Conservation (phyloP, 2,113 vertebrate genomes). For the Pelodiscus sinensis region DNA sequence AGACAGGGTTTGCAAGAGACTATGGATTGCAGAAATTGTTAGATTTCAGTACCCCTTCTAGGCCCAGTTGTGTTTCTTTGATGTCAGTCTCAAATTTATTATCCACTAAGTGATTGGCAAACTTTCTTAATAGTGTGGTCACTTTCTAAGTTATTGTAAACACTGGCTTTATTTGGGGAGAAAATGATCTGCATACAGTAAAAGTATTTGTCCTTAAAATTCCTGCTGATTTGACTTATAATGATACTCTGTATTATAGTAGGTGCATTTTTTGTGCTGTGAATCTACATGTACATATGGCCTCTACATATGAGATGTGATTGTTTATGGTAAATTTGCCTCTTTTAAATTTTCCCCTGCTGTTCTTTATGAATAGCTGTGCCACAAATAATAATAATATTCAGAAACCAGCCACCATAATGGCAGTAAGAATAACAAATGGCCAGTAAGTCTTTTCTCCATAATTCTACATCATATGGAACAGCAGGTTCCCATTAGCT, state of each 20-base stretch:
- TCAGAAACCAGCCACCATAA: not conserved
- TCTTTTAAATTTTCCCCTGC: slow-evolving; percentile 51
- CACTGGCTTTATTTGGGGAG: not conserved
- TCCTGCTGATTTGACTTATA: not conserved
- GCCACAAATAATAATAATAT: slow-evolving; percentile 44
- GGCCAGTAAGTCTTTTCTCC: not conserved
- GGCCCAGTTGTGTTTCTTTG: not conserved
- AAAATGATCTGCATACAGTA: not conserved
- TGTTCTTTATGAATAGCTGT: slow-evolving; percentile 27
- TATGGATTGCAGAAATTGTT: not conserved
- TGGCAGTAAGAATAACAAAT: slow-evolving; percentile 16
- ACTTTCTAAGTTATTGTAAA: not conserved
- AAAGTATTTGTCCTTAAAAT: not conserved
- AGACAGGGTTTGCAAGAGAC: not conserved
- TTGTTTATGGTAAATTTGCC: slow-evolving; percentile 10
- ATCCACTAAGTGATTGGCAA: not conserved
- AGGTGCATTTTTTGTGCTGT: not conserved
- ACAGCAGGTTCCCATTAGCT: slow-evolving; percentile 30
- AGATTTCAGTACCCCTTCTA: not conserved
- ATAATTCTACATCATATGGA: not conserved
- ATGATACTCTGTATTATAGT: not conserved
- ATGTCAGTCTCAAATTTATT: not conserved
- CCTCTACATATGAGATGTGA: slow-evolving; percentile 17
- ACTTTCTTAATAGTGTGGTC: fast-evolving
- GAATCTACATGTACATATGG: not conserved